These are phyloP conservation scores for Nanorana parkeri DNA, from an alignment of 2,113 vertebrate species.

Conservation along the genomic window DNA sequence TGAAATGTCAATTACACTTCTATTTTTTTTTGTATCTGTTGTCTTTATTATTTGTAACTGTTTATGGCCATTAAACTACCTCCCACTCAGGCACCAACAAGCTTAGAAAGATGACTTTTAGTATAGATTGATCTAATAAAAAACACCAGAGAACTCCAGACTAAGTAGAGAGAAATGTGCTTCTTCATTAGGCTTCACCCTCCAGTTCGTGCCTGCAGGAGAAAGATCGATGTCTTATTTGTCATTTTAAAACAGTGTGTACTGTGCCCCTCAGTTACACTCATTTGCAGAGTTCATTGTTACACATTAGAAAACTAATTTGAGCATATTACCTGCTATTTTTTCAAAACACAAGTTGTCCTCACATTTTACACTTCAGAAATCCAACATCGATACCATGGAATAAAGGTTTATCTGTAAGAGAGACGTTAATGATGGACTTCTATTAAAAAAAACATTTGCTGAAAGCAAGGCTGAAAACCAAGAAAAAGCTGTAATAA, in stretches of 20 bases:
- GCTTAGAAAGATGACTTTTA: slow-evolving; percentile 5
- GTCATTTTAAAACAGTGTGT: background rate
- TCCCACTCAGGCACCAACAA: background rate
- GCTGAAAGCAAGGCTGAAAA: too few species aligned
- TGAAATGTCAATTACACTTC: too few species aligned
- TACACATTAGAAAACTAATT: background rate
- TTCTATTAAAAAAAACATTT: too few species aligned
- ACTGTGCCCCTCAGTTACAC: background rate
- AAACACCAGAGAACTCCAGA: slow-evolving; percentile 1
- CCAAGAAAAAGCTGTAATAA: too few species aligned
- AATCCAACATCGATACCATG: too few species aligned
- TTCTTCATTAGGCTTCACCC: background rate
- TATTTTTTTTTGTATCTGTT: background rate
- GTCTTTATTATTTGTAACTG: slow-evolving; percentile 10
- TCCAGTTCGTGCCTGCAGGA: background rate
- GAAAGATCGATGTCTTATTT: background rate
- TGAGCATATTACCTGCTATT: background rate
- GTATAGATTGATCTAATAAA: slow-evolving; percentile 1
- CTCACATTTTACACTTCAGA: too few species aligned
- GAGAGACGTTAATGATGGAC: too few species aligned
- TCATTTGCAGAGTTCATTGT: background rate
- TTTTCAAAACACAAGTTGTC: background rate
- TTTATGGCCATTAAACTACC: slow-evolving; percentile 4
- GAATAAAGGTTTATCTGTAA: too few species aligned
- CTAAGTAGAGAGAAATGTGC: slow-evolving; percentile 4